These are phyloP conservation scores for Halichoerus grypus DNA, from an alignment of 2,113 vertebrate species.

Conservation along the genomic window DNA sequence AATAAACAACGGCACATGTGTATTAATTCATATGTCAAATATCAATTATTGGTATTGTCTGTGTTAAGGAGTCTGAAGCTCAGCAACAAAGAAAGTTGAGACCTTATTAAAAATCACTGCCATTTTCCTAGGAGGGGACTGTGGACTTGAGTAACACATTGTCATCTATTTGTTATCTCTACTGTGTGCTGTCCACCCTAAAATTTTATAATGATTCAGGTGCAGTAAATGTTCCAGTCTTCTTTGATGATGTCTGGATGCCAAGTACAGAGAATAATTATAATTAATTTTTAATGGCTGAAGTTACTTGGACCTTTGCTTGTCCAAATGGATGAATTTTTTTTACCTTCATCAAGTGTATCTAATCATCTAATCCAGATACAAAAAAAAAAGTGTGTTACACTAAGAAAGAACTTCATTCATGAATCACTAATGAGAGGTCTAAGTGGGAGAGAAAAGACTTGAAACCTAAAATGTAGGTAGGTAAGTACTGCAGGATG, in stretches of 20 bases:
- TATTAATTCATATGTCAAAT: neutral
- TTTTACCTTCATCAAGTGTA: neutral
- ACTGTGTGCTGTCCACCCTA: neutral
- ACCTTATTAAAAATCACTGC: neutral
- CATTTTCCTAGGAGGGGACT: neutral
- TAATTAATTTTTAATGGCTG: neutral
- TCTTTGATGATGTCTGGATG: neutral
- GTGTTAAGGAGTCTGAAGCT: neutral
- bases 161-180: neutral
- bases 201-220: neutral
- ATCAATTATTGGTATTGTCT: neutral
- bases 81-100: neutral
- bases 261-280: neutral
- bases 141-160: neutral
- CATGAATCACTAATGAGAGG: conserved; percentile 41
- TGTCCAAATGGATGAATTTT: neutral
- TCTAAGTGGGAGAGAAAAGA: neutral
- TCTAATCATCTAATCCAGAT: neutral
- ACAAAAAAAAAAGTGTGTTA: neutral
- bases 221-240: neutral
- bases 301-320: neutral
- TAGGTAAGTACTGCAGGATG: neutral
- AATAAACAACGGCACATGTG: neutral
- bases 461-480: conserved; percentile 13
- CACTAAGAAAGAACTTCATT: neutral